Percentiles rank a stretch among this genome's conserved stretches.
Evolutionary conservation across 2,113 vertebrate genomes (phyloP).

Genomic region (Nettapus auritus): DNA sequence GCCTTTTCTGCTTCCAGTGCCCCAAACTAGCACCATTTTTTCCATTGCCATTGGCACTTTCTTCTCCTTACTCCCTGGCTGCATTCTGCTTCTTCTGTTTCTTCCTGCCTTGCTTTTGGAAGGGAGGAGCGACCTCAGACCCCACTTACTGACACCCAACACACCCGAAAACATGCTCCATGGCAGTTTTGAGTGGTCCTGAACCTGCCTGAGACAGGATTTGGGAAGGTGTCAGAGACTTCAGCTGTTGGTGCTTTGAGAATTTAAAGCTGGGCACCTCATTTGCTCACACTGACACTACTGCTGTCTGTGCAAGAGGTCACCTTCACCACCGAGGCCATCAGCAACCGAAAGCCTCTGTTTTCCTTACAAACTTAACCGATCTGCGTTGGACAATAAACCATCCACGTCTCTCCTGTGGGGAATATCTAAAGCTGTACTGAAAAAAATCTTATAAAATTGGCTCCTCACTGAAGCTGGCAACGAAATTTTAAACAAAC

Average conservation of each 20-base stretch:
- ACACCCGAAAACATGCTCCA: background rate
- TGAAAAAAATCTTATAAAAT: background rate
- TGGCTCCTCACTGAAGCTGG: background rate
- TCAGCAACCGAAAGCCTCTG: constrained; percentile 17
- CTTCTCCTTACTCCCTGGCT: background rate
- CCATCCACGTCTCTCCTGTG: background rate
- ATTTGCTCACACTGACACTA: background rate
- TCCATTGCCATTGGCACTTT: background rate
- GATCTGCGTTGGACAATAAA: constrained; percentile 12
- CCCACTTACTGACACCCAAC: background rate
- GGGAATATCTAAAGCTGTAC: background rate
- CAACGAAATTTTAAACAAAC: background rate
- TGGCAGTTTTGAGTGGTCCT: background rate
- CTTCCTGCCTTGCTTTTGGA: background rate
- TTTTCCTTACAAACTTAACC: constrained; percentile 4
- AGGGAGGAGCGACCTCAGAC: background rate
- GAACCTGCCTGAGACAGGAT: background rate
- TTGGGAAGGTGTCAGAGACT: background rate
- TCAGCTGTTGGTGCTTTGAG: background rate
- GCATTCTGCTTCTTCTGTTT: background rate
- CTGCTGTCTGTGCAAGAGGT: background rate
- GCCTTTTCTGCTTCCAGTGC: background rate
- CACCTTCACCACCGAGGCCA: background rate
- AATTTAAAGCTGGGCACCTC: constrained; percentile 22
- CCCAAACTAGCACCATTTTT: background rate